Evolutionary conservation across 2,113 vertebrate genomes (phyloP), one percentile per base, ranked within the genome.

Genomic region (Oryzias celebensis): DNA sequence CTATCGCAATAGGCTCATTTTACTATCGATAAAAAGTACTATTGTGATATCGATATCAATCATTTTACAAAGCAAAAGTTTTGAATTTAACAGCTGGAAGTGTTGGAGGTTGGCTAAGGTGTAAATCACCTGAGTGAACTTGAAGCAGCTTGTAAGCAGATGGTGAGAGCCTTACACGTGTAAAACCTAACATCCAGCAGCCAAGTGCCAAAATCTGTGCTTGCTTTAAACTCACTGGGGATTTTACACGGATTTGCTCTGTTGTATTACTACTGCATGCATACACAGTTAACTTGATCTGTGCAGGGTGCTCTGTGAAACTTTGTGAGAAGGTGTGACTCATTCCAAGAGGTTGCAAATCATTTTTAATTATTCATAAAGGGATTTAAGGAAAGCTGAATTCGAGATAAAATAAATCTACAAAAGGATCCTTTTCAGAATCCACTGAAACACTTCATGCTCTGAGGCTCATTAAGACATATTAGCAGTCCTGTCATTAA

Each of bases 41-140:
- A 20, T 20, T 1, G 20, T 20, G 20, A 20, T 20, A 20, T 20
- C 20, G 20, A 20, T 20, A 20, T 20, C 20, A 1, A 20, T 20
- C 20, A 1, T 20, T 20, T 60, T 80, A 89, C 87, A 5, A 28
- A 31, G 54, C 48, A 10, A 53, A 69, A 5, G 62, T 10, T 20
- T 47, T 55, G 50, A 36, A 51, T 50, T 57, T 46, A 80, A 83
- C 75, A 79, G 71, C 80, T 78, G 80, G 73, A 81, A 61, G 41
- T 62, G 61, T 24, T 43, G 68, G 68, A 67, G 48, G 51, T 65
- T 6, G 4, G 42, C 24, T 28, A 14, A 56, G n/a, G 50, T 60
- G 53, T 44, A 52, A 26, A 31, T 28, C 5, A 28, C 5, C 4
- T 28, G 58, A 10, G 17, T 31, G 46, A 54, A 44, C 46, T 46